Conservation (phyloP, 2,797 vertebrate genomes). For the Streptopelia turtur region DNA sequence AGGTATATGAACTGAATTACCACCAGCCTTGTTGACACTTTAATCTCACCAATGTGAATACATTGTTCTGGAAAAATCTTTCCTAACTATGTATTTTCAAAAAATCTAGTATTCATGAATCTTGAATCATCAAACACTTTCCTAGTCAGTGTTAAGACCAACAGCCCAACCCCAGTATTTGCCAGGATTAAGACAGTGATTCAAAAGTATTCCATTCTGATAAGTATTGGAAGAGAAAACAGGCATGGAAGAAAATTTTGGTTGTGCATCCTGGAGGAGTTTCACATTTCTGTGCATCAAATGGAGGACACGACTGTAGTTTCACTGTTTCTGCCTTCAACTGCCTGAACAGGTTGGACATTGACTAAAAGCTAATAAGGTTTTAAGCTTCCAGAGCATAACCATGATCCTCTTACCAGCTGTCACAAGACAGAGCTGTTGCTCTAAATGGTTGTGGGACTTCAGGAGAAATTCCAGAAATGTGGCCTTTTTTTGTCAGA, state of each 20-base stretch:
- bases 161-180: not conserved
- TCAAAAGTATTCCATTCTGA: not conserved
- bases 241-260: not conserved
- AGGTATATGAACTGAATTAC: not conserved
- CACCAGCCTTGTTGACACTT: not conserved
- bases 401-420: not conserved
- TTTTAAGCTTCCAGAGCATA: not conserved
- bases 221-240: not conserved
- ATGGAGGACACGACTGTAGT: not conserved
- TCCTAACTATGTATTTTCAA: not conserved
- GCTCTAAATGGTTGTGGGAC: not conserved
- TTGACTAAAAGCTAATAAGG: not conserved
- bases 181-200: not conserved
- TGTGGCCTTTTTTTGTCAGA: not conserved
- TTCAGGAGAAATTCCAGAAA: not conserved
- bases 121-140: not conserved
- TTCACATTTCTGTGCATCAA: not conserved
- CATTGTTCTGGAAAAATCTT: not conserved
- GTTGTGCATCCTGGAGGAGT: not conserved
- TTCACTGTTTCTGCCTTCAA: not conserved
- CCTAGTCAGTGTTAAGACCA: not conserved
- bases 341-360: not conserved
- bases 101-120: not conserved
- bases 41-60: not conserved
- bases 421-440: not conserved